Evolutionary conservation across 2,888 invertebrate species (phyloP).

Genomic region (Thecophora atra): DNA sequence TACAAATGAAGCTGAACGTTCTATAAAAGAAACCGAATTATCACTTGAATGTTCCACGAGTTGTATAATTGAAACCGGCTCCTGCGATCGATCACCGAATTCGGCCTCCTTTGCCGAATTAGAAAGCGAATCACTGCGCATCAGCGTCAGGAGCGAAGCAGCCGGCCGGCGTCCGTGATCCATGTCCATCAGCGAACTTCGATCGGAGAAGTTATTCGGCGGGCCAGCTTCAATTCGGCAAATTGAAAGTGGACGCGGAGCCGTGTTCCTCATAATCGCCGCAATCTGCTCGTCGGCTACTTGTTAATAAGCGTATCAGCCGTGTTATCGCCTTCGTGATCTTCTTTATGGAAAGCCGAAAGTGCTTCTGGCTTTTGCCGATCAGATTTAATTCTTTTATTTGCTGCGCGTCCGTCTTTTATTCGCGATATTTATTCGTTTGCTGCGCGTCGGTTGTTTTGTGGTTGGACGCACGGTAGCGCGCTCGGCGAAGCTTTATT

Average conservation of each 20-base stretch:
- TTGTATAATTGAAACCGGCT: no score
- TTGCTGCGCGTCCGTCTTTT: not conserved
- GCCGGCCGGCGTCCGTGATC: no score
- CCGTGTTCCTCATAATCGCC: conserved; percentile 32
- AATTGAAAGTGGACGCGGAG: conserved; percentile 20
- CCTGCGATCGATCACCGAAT: no score
- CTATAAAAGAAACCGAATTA: no score
- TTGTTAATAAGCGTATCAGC: conserved; percentile 61
- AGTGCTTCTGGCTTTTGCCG: conserved; percentile 61
- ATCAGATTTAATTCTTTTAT: conserved; percentile 28
- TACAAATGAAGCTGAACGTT: no score
- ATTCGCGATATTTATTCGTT: not conserved
- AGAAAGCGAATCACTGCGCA: no score
- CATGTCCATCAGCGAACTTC: no score
- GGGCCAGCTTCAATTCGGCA: conserved; percentile 24
- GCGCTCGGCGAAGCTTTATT: conserved; percentile 14
- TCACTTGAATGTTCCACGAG: no score
- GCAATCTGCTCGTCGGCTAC: conserved; percentile 48
- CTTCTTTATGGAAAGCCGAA: conserved; percentile 63
- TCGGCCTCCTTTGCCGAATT: no score
- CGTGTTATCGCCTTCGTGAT: conserved; percentile 55
- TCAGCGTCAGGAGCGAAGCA: no score
- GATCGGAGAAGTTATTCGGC: no score
- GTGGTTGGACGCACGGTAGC: not conserved
- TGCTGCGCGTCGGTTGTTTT: not conserved